A percentile compares a stretch with the other conserved stretches of the same genome.
phyloP scores from a whole-genome alignment of 2,113 vertebrate genomes.

The Thalassoma bifasciatum region DNA sequence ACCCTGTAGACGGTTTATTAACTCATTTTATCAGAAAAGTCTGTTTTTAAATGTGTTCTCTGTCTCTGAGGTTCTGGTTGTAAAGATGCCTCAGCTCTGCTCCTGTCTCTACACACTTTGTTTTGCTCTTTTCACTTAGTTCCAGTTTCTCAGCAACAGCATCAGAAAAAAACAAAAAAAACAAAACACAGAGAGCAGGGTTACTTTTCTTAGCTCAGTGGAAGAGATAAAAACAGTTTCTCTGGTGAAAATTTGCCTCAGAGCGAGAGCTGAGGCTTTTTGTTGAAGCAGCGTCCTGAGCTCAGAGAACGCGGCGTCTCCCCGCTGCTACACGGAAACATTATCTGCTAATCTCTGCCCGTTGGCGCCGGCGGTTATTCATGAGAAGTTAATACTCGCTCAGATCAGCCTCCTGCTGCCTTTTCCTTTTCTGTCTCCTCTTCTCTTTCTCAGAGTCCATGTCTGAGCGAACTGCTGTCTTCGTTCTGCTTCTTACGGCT shows the following conservation, averaged over 20 bases:
- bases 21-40: background rate
- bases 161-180: no score
- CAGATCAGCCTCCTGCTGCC: conserved; percentile 33
- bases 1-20: background rate
- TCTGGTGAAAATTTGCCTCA: conserved; percentile 25
- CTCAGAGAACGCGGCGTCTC: conserved; percentile 31
- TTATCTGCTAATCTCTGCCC: conserved; percentile 66
- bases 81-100: background rate
- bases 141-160: conserved; percentile 21
- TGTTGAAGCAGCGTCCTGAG: conserved; percentile 25
- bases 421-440: background rate
- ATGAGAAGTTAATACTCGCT: conserved; percentile 55
- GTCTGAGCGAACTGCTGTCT: background rate
- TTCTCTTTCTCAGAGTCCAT: conserved; percentile 1
- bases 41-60: background rate
- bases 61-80: background rate
- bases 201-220: conserved; percentile 6
- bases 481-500: background rate
- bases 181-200: background rate
- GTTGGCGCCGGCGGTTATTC: conserved; percentile 47
- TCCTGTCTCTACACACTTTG: background rate
- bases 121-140: conserved; percentile 11
- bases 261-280: conserved; percentile 36
- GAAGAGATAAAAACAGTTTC: conserved; percentile 12
- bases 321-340: conserved; percentile 50